Conservation (phyloP, 2,888 invertebrate species). For the Villa cingulata region DNA sequence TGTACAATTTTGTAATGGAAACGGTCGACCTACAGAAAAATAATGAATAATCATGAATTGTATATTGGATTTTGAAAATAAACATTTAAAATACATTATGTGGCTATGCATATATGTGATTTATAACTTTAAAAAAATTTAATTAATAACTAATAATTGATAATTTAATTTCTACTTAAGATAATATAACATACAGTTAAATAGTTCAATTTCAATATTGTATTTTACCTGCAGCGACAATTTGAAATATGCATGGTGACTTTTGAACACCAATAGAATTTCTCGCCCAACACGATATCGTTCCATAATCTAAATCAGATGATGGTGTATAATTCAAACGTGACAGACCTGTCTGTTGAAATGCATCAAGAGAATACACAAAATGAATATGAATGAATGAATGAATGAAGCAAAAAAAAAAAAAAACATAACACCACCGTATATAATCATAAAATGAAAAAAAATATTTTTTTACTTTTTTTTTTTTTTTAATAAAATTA, state of each 20-base stretch:
- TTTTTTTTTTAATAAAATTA: too few relatives aligned
- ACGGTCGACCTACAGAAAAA: conserved; percentile 60
- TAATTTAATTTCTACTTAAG: too few relatives aligned
- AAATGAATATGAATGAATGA: too few relatives aligned
- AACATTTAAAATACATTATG: too few relatives aligned
- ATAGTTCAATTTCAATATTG: too few relatives aligned
- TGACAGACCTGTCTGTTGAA: conserved; percentile 34
- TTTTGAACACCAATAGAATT: conserved; percentile 74
- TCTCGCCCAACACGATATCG: conserved; percentile 72
- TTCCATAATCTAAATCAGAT: conserved; percentile 80
- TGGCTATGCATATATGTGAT: too few relatives aligned
- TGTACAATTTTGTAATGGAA: conserved; percentile 77
- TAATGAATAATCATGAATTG: not conserved
- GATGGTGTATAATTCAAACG: conserved; percentile 73
- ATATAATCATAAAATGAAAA: too few relatives aligned
- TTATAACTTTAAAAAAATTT: not conserved
- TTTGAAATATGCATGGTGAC: conserved; percentile 73
- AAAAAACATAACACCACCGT: too few relatives aligned
- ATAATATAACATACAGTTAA: too few relatives aligned
- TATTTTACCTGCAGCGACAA: conserved; percentile 60
- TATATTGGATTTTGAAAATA: too few relatives aligned
- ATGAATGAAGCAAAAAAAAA: too few relatives aligned
- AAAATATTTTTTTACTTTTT: not conserved
- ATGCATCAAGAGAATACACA: too few relatives aligned
- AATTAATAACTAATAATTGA: not conserved